phyloP scores from a whole-genome alignment of 2,888 invertebrate species.

The Leuctra nigra region DNA sequence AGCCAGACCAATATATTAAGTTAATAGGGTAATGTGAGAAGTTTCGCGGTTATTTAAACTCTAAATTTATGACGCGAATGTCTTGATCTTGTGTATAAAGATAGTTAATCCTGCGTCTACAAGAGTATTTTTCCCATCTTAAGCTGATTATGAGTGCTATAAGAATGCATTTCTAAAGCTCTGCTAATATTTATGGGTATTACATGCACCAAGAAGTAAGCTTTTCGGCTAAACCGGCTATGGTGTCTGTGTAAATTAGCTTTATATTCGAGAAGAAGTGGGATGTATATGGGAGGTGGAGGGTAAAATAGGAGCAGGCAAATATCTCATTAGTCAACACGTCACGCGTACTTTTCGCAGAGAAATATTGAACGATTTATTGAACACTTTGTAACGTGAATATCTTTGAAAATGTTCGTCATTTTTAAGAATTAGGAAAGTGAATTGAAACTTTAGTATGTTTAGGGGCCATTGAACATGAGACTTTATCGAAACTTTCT shows the following conservation, averaged over 20 bases:
- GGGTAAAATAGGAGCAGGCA: slow-evolving; percentile 3
- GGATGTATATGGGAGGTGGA: background rate
- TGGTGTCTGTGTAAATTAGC: background rate
- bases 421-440: too few species aligned
- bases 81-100: slow-evolving; percentile 20
- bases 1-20: slow-evolving; percentile 23
- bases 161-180: slow-evolving; percentile 39
- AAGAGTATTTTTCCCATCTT: slow-evolving; percentile 30
- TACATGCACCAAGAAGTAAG: slow-evolving; percentile 37
- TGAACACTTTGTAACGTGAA: too few species aligned
- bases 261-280: background rate
- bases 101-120: slow-evolving; percentile 20
- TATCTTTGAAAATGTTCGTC: too few species aligned
- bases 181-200: slow-evolving; percentile 44
- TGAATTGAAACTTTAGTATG: too few species aligned
- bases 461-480: too few species aligned
- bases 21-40: slow-evolving; percentile 24
- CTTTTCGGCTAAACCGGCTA: background rate
- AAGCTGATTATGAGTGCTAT: slow-evolving; percentile 47
- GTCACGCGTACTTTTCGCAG: background rate
- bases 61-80: slow-evolving; percentile 19
- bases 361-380: background rate
- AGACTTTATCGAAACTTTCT: too few species aligned
- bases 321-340: slow-evolving; percentile 3
- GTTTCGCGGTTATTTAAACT: slow-evolving; percentile 25